phyloP scores from a whole-genome alignment of 2,888 invertebrate genomes.

The Lissonota sp. region DNA sequence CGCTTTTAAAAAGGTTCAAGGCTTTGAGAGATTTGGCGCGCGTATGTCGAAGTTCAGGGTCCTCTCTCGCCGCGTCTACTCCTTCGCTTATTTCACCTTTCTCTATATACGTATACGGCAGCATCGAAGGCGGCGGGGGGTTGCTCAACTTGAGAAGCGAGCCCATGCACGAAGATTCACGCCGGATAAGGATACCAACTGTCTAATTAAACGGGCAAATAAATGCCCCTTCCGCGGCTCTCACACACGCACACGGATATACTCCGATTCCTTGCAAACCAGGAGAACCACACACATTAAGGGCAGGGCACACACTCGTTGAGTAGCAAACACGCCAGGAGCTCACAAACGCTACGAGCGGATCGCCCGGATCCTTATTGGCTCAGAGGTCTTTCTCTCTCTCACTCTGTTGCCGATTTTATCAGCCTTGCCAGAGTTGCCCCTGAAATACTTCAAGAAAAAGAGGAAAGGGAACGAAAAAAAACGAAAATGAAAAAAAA shows the following conservation, averaged over 20 bases:
- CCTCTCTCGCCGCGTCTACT: slow-evolving; percentile 16
- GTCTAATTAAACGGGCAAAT: slow-evolving; percentile 73
- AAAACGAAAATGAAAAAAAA: slow-evolving; percentile 31
- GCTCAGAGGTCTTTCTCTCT: slow-evolving; percentile 46
- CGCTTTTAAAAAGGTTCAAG: slow-evolving; percentile 57
- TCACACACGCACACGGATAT: slow-evolving; percentile 47
- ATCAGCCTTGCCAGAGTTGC: slow-evolving; percentile 63
- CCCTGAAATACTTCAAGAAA: slow-evolving; percentile 65
- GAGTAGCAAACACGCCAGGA: slow-evolving; percentile 56
- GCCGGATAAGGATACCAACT: slow-evolving; percentile 71
- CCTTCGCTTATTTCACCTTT: slow-evolving; percentile 13
- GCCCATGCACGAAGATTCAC: slow-evolving; percentile 68
- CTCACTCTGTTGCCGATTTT: slow-evolving; percentile 59
- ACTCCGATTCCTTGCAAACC: slow-evolving; percentile 29
- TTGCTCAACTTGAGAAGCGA: slow-evolving; percentile 69
- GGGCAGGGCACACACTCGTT: slow-evolving; percentile 52
- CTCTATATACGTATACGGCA: slow-evolving; percentile 36
- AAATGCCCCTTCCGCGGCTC: slow-evolving; percentile 70
- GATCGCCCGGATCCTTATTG: slow-evolving; percentile 63
- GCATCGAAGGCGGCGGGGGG: slow-evolving; percentile 55
- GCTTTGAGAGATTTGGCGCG: slow-evolving; percentile 61
- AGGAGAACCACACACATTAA: slow-evolving; percentile 15
- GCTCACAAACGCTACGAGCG: slow-evolving; percentile 53
- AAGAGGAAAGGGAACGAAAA: slow-evolving; percentile 36
- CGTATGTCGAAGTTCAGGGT: slow-evolving; percentile 64